Evolutionary conservation across 2,113 vertebrate species (phyloP).

Genomic region (Oryctolagus cuniculus): DNA sequence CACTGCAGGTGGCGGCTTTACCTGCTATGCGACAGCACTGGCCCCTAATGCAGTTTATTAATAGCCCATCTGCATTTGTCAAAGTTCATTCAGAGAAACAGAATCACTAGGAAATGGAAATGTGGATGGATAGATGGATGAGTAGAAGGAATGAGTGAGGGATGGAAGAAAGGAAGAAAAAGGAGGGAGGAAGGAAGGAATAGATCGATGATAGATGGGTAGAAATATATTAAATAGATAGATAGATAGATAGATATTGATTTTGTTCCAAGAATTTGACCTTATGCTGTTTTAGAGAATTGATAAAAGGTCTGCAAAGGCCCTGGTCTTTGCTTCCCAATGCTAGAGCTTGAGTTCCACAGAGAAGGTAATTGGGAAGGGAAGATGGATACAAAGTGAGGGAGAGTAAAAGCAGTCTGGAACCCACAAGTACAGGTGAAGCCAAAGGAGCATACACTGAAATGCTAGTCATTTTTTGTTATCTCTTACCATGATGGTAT

Average conservation of each 20-base stretch:
- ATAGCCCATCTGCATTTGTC: neutral
- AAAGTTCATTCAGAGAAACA: neutral
- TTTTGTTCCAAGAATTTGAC: neutral
- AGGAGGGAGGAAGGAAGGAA: no score
- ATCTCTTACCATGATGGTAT: neutral
- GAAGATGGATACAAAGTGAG: neutral
- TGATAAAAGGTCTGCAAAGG: neutral
- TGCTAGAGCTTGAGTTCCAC: neutral
- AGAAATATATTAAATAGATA: no score
- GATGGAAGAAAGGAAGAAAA: neutral
- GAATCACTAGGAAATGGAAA: neutral
- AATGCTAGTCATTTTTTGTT: neutral
- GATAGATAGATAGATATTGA: no score
- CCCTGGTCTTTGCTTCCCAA: neutral
- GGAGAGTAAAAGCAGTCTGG: neutral
- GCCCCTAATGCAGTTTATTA: no score
- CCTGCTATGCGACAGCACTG: no score
- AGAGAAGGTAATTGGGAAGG: neutral
- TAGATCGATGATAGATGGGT: no score
- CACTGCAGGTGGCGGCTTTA: no score
- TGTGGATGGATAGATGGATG: neutral
- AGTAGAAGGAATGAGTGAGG: neutral
- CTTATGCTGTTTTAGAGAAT: neutral
- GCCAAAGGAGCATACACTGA: neutral
- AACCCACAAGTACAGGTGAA: neutral